These are phyloP conservation scores for Acanthosepion esculentum DNA, from an alignment of 2,888 invertebrate genomes.

Conservation along the genomic window DNA sequence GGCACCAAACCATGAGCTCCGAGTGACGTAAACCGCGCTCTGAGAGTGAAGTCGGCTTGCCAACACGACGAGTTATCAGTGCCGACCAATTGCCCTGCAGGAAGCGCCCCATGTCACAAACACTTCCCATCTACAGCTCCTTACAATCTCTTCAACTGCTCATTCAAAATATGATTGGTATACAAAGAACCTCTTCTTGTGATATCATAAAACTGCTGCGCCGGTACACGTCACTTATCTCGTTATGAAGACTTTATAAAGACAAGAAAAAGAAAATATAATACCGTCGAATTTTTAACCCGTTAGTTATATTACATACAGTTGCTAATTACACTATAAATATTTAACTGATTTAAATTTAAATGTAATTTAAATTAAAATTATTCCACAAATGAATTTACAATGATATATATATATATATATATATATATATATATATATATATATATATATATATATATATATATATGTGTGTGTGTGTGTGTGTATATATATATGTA, in stretches of 20 bases:
- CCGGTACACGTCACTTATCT: background rate
- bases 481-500: too few species aligned
- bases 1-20: background rate
- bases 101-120: conserved; percentile 33
- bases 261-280: too few species aligned
- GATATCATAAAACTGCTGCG: conserved; percentile 2
- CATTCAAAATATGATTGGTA: conserved; percentile 6
- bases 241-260: background rate
- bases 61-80: background rate
- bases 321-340: too few species aligned
- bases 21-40: background rate
- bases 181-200: conserved; percentile 20
- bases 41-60: background rate
- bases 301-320: too few species aligned
- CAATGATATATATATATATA: too few species aligned
- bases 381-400: too few species aligned
- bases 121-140: background rate
- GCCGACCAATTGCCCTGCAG: conserved; percentile 20
- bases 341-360: too few species aligned
- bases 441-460: too few species aligned
- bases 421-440: too few species aligned
- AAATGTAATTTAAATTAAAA: too few species aligned
- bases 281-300: too few species aligned
- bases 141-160: background rate
- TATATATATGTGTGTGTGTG: too few species aligned